These are phyloP conservation scores for Propithecus coquereli DNA, from an alignment of 2,113 vertebrate species.

Conservation along the genomic window DNA sequence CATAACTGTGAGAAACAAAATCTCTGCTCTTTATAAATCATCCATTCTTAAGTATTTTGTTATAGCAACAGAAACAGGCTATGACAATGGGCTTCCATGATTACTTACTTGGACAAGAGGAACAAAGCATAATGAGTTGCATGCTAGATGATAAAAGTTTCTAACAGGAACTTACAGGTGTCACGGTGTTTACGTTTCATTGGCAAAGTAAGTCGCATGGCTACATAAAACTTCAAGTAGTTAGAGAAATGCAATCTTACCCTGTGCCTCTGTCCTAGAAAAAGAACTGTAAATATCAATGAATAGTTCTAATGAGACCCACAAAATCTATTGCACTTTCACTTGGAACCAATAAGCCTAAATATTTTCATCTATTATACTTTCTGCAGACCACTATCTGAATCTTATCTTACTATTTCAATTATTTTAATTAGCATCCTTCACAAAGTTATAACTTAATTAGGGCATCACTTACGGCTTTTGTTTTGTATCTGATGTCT, in stretches of 20 bases:
- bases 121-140: not conserved
- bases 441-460: not conserved
- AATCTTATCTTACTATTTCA: not conserved
- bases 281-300: not conserved
- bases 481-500: not conserved
- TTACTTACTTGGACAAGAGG: not conserved
- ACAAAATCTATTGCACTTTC: not conserved
- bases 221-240: not conserved
- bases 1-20: not conserved
- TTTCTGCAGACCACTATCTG: not conserved
- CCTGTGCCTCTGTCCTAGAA: accelerated
- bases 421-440: not conserved
- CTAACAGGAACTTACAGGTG: not conserved
- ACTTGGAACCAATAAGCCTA: not conserved
- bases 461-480: not conserved
- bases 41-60: not conserved
- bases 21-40: not conserved
- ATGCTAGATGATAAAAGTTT: not conserved
- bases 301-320: not conserved
- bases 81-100: not conserved
- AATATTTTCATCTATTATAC: not conserved
- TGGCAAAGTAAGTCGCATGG: not conserved
- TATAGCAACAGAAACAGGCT: no score
- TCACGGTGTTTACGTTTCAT: not conserved
- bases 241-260: not conserved